phyloP scores from a whole-genome alignment of 2,888 invertebrate species.

The Hypsopygia costalis region DNA sequence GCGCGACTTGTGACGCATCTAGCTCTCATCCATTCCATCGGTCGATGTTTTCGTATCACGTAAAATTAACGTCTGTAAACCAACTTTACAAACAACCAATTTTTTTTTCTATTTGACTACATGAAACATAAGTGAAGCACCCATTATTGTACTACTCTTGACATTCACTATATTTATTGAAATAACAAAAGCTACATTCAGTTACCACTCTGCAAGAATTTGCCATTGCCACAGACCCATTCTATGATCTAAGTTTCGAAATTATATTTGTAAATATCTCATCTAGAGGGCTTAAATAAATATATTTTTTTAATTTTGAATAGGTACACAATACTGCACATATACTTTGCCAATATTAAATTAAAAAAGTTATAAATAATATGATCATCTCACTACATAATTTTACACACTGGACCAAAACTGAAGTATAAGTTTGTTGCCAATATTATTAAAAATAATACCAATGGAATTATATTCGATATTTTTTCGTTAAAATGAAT shows the following conservation, averaged over 20 bases:
- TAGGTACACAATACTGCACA: constrained; percentile 22
- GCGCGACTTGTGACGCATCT: no score
- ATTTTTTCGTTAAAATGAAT: background rate
- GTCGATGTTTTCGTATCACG: no score
- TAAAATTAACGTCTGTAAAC: no score
- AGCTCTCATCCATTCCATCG: no score
- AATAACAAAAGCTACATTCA: no score
- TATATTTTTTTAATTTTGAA: constrained; percentile 25
- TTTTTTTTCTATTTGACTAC: no score
- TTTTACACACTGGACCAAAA: constrained; percentile 17
- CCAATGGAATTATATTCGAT: background rate
- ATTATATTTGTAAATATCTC: constrained; percentile 1
- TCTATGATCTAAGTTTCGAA: constrained; percentile 12
- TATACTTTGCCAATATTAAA: constrained; percentile 28
- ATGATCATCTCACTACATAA: constrained; percentile 22
- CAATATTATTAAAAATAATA: no score
- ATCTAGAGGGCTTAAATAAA: constrained; percentile 11
- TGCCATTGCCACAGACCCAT: background rate
- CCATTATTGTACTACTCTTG: no score
- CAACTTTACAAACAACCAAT: no score
- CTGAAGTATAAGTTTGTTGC: background rate
- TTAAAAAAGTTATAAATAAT: constrained; percentile 18
- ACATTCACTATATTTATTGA: no score
- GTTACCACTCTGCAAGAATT: background rate
- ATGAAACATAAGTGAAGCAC: no score